Evolutionary conservation across 2,113 vertebrate genomes (phyloP).

Genomic region (Dendropsophus ebraccatus): DNA sequence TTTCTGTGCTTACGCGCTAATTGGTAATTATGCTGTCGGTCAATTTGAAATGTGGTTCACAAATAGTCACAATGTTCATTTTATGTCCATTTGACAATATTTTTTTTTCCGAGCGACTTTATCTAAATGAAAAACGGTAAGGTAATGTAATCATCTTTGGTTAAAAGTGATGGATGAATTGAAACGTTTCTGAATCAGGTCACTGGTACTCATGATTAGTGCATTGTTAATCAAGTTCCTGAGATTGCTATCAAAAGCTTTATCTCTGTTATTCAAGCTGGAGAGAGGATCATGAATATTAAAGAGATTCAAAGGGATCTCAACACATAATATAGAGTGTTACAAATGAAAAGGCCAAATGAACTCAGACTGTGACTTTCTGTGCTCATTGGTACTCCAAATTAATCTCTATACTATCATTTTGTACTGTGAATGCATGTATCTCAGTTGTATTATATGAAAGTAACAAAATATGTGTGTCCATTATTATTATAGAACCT

Average conservation of each 20-base stretch:
- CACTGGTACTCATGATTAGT: conserved; percentile 86
- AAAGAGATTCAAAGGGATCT: conserved; percentile 82
- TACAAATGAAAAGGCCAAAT: conserved; percentile 81
- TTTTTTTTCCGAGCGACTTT: conserved; percentile 78
- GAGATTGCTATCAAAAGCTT: conserved; percentile 84
- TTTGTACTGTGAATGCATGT: background rate
- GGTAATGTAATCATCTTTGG: conserved; percentile 83
- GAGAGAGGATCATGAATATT: conserved; percentile 87
- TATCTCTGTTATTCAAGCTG: conserved; percentile 79
- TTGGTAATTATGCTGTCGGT: conserved; percentile 87
- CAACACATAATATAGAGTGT: conserved; percentile 79
- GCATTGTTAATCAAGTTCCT: conserved; percentile 88
- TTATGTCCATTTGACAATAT: conserved; percentile 72
- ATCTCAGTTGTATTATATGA: background rate
- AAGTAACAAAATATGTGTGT: background rate
- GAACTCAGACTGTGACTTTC: conserved; percentile 76
- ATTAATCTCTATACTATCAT: conserved; percentile 64
- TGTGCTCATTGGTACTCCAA: conserved; percentile 76
- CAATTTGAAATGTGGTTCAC: conserved; percentile 80
- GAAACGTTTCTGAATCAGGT: conserved; percentile 84
- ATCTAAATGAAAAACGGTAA: conserved; percentile 82
- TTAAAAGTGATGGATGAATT: conserved; percentile 81
- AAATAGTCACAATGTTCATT: conserved; percentile 67
- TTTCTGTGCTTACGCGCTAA: conserved; percentile 79
- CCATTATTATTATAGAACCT: background rate